Evolutionary conservation across 2,888 invertebrate genomes (phyloP), one percentile per base, ranked within the genome.

Genomic region (Acanthopleura granulata): DNA sequence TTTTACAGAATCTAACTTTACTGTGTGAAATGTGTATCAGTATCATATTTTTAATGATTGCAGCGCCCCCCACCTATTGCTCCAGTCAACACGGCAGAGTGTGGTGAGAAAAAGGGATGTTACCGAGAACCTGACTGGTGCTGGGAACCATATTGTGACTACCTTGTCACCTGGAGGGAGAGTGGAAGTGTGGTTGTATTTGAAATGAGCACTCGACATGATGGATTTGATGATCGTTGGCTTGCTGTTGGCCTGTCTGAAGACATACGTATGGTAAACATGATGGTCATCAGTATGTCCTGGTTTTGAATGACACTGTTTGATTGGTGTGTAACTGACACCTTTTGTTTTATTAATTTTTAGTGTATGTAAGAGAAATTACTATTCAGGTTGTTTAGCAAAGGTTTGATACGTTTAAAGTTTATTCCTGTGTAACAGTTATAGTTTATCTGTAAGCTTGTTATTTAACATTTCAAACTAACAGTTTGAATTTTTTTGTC

Each of bases 61-160:
- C 66, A 71, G 71, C 18, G 50, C 4, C 71, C 74, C 15, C 82
- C 82, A 40, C 78, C 82, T 16, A 85, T 86, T 16, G 76, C 79
- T 14, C 78, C 82, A 0, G 86, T 89, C 51, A 84, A 86, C 76
- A 83, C 83, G 6, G 79, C 77, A 12, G 79, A 80, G 30, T 90
- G 90, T 79, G 90, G 89, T 9, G 74, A 75, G 4, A 80, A 74
- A 0, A 89, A 89, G 76, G 89, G 89, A 15, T 90, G 90, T 76
- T 90, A 86, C 83, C 81, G 89, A 30, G 83, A 87, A 73, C 90
- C 90, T 0, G 82, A 82, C 29, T 87, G 83, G 22, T 90, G 90
- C 79, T 75, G 79, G 73, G 86, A 88, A 75, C 78, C 82, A 3
- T 81, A 84, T 66, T 90, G 90, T 79, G 84, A 87, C 75, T 86